Evolutionary conservation across 2,797 vertebrate genomes (phyloP).

Genomic region (Allobates femoralis): DNA sequence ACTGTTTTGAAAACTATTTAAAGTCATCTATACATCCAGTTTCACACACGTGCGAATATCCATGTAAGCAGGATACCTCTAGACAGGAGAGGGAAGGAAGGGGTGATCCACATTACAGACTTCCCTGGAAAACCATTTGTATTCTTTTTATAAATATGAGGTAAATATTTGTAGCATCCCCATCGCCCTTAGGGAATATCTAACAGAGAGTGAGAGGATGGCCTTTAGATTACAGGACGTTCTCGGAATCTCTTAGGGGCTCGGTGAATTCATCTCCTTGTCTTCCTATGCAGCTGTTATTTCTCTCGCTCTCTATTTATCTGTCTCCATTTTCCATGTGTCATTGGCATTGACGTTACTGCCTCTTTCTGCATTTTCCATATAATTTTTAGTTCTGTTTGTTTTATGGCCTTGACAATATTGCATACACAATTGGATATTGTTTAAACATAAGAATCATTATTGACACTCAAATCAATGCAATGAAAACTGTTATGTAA

Average conservation of each 20-base stretch:
- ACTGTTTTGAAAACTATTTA: neutral
- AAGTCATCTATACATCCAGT: slow-evolving; percentile 22
- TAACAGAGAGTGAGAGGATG: slow-evolving; percentile 67
- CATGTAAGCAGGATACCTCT: slow-evolving; percentile 60
- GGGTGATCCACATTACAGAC: slow-evolving; percentile 58
- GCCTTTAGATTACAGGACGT: slow-evolving; percentile 73
- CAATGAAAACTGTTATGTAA: neutral
- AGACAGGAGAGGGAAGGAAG: slow-evolving; percentile 58
- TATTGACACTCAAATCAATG: neutral
- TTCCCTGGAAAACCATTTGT: slow-evolving; percentile 66
- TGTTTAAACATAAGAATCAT: neutral
- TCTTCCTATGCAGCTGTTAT: slow-evolving; percentile 54
- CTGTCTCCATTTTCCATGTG: slow-evolving; percentile 41
- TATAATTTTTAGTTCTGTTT: neutral
- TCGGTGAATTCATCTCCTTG: slow-evolving; percentile 44
- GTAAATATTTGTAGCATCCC: slow-evolving; percentile 82
- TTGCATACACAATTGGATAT: neutral
- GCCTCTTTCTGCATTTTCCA: neutral
- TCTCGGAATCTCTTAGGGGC: slow-evolving; percentile 64
- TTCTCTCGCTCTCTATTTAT: slow-evolving; percentile 43
- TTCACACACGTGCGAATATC: slow-evolving; percentile 40
- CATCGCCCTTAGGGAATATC: slow-evolving; percentile 70
- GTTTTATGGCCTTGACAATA: neutral
- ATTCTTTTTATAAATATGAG: slow-evolving; percentile 78
- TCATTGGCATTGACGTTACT: slow-evolving; percentile 39